Evolutionary conservation across 2,797 vertebrate species (phyloP).

Genomic region (Lophius americanus): DNA sequence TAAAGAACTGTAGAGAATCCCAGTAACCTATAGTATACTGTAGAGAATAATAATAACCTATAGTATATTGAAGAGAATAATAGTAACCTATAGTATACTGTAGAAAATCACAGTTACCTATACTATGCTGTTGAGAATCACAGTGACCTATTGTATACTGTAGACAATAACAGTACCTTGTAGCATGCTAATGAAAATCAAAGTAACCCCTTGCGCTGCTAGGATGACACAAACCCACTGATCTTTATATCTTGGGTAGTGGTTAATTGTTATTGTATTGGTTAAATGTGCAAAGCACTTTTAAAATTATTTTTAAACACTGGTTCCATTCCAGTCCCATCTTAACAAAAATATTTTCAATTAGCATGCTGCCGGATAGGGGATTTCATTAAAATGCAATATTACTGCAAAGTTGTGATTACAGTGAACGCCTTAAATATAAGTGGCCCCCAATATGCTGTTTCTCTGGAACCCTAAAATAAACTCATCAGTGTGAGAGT

Average conservation of each 20-base stretch:
- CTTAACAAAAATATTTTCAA: slow-evolving; percentile 33
- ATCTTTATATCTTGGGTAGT: neutral
- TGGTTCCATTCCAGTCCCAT: slow-evolving; percentile 20
- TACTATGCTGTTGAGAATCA: too few relatives aligned
- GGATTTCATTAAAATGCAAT: slow-evolving; percentile 68
- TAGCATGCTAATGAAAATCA: too few relatives aligned
- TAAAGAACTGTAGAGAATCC: too few relatives aligned
- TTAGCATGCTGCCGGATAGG: slow-evolving; percentile 33
- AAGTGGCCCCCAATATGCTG: slow-evolving; percentile 55
- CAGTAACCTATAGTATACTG: too few relatives aligned
- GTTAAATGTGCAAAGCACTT: slow-evolving; percentile 30
- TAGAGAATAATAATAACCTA: too few relatives aligned
- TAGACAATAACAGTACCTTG: too few relatives aligned
- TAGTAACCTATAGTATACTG: too few relatives aligned
- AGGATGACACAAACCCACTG: too few relatives aligned
- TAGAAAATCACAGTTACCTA: too few relatives aligned
- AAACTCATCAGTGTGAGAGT: slow-evolving; percentile 56
- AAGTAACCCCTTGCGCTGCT: too few relatives aligned
- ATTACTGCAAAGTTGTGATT: slow-evolving; percentile 70
- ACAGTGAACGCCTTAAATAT: slow-evolving; percentile 67
- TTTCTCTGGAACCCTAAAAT: slow-evolving; percentile 63
- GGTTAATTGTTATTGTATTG: neutral
- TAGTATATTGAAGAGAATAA: too few relatives aligned
- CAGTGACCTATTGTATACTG: too few relatives aligned
- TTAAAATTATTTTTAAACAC: slow-evolving; percentile 48